These are phyloP conservation scores for Circaetus cinerascens DNA, from an alignment of 2,113 vertebrate species.

Conservation along the genomic window DNA sequence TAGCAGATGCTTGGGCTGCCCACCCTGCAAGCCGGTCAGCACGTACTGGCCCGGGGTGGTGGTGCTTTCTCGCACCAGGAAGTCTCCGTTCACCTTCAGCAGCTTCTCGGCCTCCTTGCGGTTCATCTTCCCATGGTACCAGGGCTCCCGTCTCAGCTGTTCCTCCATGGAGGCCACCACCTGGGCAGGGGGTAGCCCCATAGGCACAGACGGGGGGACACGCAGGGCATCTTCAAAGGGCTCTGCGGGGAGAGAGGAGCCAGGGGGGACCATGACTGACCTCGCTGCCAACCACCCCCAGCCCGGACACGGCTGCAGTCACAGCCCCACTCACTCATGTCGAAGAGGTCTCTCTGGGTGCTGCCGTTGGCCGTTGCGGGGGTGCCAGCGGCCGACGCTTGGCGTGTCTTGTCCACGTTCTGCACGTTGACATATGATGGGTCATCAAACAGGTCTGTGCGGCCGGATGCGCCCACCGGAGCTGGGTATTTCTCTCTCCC, in stretches of 20 bases:
- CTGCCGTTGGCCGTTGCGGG: slow-evolving; percentile 81
- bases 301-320: accelerated
- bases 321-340: slow-evolving; percentile 84
- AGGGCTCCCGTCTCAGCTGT: slow-evolving; percentile 87
- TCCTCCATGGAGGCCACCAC: slow-evolving; percentile 85
- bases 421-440: slow-evolving; percentile 95
- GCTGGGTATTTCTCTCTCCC: slow-evolving; percentile 30
- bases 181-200: slow-evolving; percentile 39
- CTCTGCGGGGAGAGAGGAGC: slow-evolving; percentile 67
- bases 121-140: slow-evolving; percentile 93
- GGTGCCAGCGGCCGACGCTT: background rate
- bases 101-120: slow-evolving; percentile 89
- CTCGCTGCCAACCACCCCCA: background rate
- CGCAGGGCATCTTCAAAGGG: slow-evolving; percentile 93
- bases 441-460: slow-evolving; percentile 87
- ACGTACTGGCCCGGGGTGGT: slow-evolving; percentile 95
- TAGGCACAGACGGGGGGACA: background rate
- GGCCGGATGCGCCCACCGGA: background rate
- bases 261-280: accelerated
- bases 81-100: slow-evolving; percentile 89
- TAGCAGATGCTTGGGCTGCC: slow-evolving; percentile 93
- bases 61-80: slow-evolving; percentile 93
- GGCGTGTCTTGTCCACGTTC: slow-evolving; percentile 85
- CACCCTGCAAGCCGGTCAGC: slow-evolving; percentile 91
- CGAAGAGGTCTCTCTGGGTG: slow-evolving; percentile 88